phyloP scores from a whole-genome alignment of 2,888 invertebrate species.

The Cynaeus angustus region DNA sequence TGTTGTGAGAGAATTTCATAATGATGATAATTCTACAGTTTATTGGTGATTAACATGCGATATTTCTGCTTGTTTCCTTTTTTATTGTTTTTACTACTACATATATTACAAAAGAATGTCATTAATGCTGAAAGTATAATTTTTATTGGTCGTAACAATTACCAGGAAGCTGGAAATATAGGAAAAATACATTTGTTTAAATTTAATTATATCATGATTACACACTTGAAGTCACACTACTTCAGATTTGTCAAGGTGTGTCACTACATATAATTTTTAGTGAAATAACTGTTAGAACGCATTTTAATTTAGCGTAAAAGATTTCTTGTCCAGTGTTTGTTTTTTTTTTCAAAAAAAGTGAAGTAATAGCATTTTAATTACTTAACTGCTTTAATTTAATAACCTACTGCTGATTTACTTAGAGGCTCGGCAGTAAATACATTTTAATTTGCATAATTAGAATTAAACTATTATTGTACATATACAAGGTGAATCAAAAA shows the following conservation, averaged over 20 bases:
- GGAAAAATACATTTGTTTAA: background rate
- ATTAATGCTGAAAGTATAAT: background rate
- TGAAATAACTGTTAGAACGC: no score
- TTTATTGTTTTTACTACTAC: background rate
- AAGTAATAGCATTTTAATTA: background rate
- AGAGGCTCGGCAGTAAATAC: background rate
- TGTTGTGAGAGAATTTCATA: background rate
- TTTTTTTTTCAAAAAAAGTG: background rate
- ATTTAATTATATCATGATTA: background rate
- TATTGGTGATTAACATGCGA: conserved; percentile 1
- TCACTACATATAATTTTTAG: no score
- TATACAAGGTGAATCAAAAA: background rate
- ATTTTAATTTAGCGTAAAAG: background rate
- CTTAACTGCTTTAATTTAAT: background rate
- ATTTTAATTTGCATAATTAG: background rate
- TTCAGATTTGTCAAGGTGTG: background rate
- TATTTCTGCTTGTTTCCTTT: conserved; percentile 1
- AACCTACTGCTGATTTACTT: background rate
- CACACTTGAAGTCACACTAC: background rate
- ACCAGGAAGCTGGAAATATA: background rate
- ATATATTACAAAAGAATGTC: conserved; percentile 1
- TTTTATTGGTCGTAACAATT: background rate
- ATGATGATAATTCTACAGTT: background rate
- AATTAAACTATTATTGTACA: background rate
- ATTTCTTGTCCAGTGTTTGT: background rate